Conservation (phyloP, 2,888 invertebrate species). For the Ornithoptera alexandrae region DNA sequence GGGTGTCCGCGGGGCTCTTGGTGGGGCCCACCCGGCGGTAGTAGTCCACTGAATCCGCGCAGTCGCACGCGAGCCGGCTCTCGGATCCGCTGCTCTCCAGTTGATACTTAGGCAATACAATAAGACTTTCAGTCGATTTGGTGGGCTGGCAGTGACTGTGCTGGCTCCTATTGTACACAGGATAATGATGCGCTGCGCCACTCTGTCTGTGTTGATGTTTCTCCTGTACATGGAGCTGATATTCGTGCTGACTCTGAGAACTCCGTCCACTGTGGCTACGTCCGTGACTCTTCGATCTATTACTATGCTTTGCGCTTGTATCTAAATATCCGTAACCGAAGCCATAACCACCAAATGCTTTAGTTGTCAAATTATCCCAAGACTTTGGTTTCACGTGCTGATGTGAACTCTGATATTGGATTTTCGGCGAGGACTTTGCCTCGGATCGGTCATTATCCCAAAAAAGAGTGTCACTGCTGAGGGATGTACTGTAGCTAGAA, state of each 20-base stretch:
- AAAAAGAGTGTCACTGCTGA: conserved; percentile 92
- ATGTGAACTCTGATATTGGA: conserved; percentile 71
- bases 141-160: conserved; percentile 82
- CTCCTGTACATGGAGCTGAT: conserved; percentile 63
- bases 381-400: conserved; percentile 88
- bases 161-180: conserved; percentile 66
- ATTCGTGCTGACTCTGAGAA: conserved; percentile 77
- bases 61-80: conserved; percentile 86
- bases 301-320: conserved; percentile 72
- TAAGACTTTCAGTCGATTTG: conserved; percentile 90
- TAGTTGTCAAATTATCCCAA: conserved; percentile 93
- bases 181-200: conserved; percentile 66
- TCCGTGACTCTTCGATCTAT: conserved; percentile 69
- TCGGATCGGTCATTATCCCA: conserved; percentile 84
- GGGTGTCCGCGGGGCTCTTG: conserved; percentile 61
- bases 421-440: conserved; percentile 68
- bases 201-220: conserved; percentile 73
- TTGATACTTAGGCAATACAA: conserved; percentile 84
- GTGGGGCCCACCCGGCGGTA: conserved; percentile 57
- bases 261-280: conserved; percentile 81
- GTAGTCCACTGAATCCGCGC: conserved; percentile 76
- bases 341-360: conserved; percentile 91
- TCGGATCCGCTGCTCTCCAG: conserved; percentile 81
- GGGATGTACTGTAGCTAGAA: conserved; percentile 90
- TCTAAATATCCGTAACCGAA: conserved; percentile 92